Conservation (phyloP, 2,797 vertebrate species). For the Hylomyscus alleni region DNA sequence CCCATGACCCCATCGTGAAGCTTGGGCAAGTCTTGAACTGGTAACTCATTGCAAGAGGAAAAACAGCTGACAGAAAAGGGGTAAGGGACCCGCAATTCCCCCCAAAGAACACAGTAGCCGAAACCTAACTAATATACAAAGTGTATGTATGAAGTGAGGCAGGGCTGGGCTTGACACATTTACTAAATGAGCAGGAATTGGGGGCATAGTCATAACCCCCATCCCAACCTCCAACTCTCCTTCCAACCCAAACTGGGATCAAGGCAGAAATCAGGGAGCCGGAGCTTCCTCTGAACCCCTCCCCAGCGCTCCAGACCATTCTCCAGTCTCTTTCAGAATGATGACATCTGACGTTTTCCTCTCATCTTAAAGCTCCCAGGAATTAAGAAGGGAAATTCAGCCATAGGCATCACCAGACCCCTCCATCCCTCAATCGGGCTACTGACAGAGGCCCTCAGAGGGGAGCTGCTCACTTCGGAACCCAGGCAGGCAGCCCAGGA, state of each 20-base stretch:
- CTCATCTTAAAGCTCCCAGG: conserved; percentile 78
- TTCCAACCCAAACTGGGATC: conserved; percentile 59
- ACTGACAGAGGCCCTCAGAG: conserved; percentile 79
- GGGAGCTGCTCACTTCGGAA: conserved; percentile 64
- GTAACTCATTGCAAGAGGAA: conserved; percentile 75
- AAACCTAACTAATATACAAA: conserved; percentile 51
- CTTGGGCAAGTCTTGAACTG: conserved; percentile 78
- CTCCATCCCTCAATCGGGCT: conserved; percentile 31
- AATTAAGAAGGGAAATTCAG: conserved; percentile 82
- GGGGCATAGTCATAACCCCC: background rate
- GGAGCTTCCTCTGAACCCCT: background rate
- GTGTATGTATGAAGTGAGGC: background rate
- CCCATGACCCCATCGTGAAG: conserved; percentile 60
- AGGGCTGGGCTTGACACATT: conserved; percentile 17
- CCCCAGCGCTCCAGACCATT: conserved; percentile 68
- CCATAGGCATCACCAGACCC: conserved; percentile 66
- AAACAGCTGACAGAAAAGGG: conserved; percentile 59
- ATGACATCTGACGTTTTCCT: conserved; percentile 82
- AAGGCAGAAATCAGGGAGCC: conserved; percentile 58
- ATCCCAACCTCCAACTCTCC: conserved; percentile 70
- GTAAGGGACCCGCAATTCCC: background rate
- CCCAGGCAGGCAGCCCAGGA: conserved; percentile 56
- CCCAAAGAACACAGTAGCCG: conserved; percentile 20
- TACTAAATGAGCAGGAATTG: conserved; percentile 19
- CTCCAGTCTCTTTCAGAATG: conserved; percentile 75